Conservation (phyloP, 1,140 invertebrate genomes). For the Uloborus diversus region DNA sequence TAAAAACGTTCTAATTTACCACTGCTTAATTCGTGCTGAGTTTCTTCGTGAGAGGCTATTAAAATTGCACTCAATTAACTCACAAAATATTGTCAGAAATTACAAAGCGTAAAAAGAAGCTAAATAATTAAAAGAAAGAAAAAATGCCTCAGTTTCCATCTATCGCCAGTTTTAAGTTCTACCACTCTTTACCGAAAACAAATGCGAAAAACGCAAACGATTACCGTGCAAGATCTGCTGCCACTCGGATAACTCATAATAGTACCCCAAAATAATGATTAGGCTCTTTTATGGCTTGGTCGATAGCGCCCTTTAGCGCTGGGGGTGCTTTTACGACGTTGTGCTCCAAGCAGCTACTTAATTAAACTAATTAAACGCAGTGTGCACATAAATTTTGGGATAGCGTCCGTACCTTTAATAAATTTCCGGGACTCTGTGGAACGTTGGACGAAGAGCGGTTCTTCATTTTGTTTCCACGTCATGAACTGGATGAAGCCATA, state of each 20-base stretch:
- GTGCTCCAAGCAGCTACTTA: constrained; percentile 34
- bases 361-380: constrained; percentile 54
- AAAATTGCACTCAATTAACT: constrained; percentile 8
- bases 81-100: constrained; percentile 2
- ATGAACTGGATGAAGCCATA: constrained; percentile 17
- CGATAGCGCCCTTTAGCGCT: constrained; percentile 24
- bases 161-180: no score
- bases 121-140: neutral
- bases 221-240: neutral
- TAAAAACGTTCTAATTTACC: no score
- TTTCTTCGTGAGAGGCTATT: neutral
- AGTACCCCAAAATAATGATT: constrained; percentile 8
- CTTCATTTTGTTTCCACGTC: constrained; percentile 21
- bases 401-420: constrained; percentile 18
- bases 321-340: constrained; percentile 42
- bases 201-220: constrained; percentile 24
- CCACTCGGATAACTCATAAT: constrained; percentile 25
- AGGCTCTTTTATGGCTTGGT: constrained; percentile 19
- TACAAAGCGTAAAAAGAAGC: neutral
- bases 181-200: no score
- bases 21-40: no score
- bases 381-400: constrained; percentile 33
- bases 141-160: no score
- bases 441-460: neutral
- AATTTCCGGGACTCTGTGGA: constrained; percentile 4